Evolutionary conservation across 1,140 invertebrate species (phyloP).

Genomic region (Chionoecetes opilio): DNA sequence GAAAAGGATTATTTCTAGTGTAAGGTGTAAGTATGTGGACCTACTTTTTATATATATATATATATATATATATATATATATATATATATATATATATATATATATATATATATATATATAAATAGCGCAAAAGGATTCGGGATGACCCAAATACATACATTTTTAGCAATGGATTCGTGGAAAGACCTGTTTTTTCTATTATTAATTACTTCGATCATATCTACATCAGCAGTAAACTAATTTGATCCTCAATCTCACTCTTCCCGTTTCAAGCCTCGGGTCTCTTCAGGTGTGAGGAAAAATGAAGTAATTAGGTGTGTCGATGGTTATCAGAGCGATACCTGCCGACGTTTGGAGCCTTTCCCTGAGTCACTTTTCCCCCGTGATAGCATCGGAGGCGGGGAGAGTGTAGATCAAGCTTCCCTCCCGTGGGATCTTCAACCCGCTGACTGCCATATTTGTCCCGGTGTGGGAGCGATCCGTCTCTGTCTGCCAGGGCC

Average conservation of each 20-base stretch:
- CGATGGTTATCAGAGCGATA: not conserved
- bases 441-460: constrained; percentile 54
- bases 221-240: not conserved
- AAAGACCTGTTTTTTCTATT: not conserved
- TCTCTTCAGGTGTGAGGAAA: not conserved
- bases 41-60: no score
- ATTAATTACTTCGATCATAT: not conserved
- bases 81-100: no score
- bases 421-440: constrained; percentile 43
- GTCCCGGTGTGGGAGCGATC: constrained; percentile 47
- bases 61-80: no score
- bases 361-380: not conserved
- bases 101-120: no score
- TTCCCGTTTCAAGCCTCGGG: not conserved
- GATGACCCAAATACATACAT: not conserved
- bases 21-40: not conserved
- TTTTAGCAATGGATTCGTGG: not conserved
- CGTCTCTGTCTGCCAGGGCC: constrained; percentile 54
- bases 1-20: constrained; percentile 35
- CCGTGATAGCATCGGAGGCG: not conserved
- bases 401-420: constrained; percentile 17
- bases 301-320: constrained; percentile 17
- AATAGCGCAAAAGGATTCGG: no score
- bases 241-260: not conserved
- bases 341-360: not conserved